phyloP scores from a whole-genome alignment of 2,113 vertebrate genomes.

The Tauraco erythrolophus region DNA sequence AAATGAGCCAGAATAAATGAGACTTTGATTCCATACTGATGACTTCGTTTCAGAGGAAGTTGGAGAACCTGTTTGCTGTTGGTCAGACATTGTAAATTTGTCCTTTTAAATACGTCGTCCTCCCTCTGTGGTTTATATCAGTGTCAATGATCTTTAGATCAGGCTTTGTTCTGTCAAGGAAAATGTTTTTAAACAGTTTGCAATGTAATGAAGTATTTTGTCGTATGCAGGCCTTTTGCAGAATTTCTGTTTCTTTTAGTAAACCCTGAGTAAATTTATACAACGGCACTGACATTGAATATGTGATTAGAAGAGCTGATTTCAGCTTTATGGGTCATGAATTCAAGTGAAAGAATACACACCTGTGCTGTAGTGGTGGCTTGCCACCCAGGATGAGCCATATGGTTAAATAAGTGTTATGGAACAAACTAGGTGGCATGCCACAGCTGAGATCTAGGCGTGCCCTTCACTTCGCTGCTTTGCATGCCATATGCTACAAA shows the following conservation, averaged over 20 bases:
- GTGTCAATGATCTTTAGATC: neutral
- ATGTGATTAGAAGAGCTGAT: neutral
- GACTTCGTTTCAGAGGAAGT: neutral
- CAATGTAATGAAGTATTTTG: neutral
- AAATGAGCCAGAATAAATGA: neutral
- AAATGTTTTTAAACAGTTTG: neutral
- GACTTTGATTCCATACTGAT: neutral
- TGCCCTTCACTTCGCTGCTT: neutral
- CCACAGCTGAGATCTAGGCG: neutral
- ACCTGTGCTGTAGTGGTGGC: slow-evolving; percentile 27
- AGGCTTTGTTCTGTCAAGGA: neutral
- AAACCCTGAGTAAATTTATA: neutral
- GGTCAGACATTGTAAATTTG: neutral
- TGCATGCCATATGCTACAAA: slow-evolving; percentile 32
- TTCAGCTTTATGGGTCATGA: neutral
- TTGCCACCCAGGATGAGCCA: slow-evolving; percentile 43
- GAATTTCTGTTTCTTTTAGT: neutral
- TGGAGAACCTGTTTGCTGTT: neutral
- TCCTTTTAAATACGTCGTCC: neutral
- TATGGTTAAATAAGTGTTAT: neutral
- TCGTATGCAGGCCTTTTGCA: neutral
- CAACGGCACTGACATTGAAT: neutral
- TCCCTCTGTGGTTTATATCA: neutral
- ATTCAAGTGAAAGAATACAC: neutral
- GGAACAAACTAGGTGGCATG: slow-evolving; percentile 3